phyloP scores from a whole-genome alignment of 2,888 invertebrate genomes.

The Tetragonisca angustula region DNA sequence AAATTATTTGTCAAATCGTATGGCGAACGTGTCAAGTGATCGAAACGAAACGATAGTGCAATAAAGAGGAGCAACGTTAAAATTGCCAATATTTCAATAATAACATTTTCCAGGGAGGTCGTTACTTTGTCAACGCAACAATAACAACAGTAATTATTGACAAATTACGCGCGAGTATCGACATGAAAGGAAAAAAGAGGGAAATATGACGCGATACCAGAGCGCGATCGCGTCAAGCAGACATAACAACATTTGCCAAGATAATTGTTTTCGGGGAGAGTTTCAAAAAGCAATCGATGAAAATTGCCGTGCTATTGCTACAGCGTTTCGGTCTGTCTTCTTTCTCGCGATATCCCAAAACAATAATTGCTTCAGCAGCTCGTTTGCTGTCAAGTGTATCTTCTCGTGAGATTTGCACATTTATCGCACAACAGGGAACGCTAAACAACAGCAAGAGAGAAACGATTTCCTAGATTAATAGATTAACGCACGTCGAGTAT shows the following conservation, averaged over 20 bases:
- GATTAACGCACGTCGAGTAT: no score
- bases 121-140: background rate
- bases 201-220: background rate
- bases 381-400: conserved; percentile 39
- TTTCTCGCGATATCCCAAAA: conserved; percentile 40
- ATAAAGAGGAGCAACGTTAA: background rate
- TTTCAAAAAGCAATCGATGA: conserved; percentile 37
- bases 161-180: background rate
- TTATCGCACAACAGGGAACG: conserved; percentile 32
- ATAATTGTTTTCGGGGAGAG: conserved; percentile 47
- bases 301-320: conserved; percentile 17
- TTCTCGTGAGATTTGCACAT: conserved; percentile 49
- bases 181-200: no score
- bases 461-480: conserved; percentile 21
- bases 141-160: no score
- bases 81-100: background rate
- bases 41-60: background rate
- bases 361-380: conserved; percentile 58
- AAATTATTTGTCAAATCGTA: no score
- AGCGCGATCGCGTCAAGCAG: background rate
- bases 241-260: conserved; percentile 37
- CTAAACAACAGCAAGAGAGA: background rate
- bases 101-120: background rate
- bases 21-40: no score
- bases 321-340: conserved; percentile 12